These are phyloP conservation scores for Porites australiensis DNA, from an alignment of 64 coral and sea anemone genomes.

Conservation along the genomic window DNA sequence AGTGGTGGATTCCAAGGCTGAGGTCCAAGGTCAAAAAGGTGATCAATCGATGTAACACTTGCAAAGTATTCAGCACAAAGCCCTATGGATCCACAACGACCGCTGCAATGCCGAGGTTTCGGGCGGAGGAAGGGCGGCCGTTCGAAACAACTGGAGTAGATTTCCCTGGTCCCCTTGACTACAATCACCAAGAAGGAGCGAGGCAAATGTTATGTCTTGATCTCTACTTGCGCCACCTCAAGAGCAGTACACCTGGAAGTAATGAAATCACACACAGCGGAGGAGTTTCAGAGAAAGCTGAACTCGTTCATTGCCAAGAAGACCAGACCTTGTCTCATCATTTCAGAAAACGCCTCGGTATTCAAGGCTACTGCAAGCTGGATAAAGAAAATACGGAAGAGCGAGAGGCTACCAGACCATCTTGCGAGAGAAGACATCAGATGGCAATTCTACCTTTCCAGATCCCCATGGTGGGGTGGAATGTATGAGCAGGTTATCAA, in stretches of 20 bases:
- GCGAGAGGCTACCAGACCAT: conserved; percentile 58
- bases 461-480: conserved; percentile 79
- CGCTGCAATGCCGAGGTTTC: conserved; percentile 70
- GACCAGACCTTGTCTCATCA: conserved; percentile 65
- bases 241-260: conserved; percentile 77
- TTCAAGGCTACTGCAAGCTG: conserved; percentile 64
- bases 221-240: conserved; percentile 72
- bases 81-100: conserved; percentile 47
- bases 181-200: conserved; percentile 64
- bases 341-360: conserved; percentile 69
- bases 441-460: conserved; percentile 75
- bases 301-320: conserved; percentile 65
- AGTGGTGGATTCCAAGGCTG: conserved; percentile 80
- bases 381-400: conserved; percentile 69
- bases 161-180: conserved; percentile 72
- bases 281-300: conserved; percentile 80
- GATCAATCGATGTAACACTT: conserved; percentile 68
- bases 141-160: conserved; percentile 76
- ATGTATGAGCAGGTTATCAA: conserved; percentile 69
- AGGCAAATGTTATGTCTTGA: conserved; percentile 69
- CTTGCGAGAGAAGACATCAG: conserved; percentile 46
- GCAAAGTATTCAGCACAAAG: conserved; percentile 53
- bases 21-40: conserved; percentile 73
- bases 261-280: conserved; percentile 77
- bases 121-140: conserved; percentile 57